These are phyloP conservation scores for Caenorhabditis elegans DNA, from an alignment of 1,140 invertebrate genomes.

Conservation along the genomic window DNA sequence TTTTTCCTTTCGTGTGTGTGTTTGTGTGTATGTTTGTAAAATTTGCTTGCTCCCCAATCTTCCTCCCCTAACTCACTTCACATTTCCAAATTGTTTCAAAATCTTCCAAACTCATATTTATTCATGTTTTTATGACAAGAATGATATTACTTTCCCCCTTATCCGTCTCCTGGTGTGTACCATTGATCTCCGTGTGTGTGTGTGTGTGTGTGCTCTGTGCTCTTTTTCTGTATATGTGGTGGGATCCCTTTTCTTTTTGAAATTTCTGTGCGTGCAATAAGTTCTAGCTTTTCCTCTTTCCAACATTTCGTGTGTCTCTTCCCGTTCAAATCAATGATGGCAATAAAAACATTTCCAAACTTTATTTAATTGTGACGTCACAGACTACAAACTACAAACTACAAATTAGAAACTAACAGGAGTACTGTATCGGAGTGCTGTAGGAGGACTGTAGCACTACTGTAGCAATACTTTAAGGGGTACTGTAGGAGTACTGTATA, in stretches of 20 bases:
- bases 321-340: not conserved
- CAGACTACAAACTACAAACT: too few relatives aligned
- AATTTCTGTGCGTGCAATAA: not conserved
- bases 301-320: not conserved
- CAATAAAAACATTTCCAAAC: slow-evolving; percentile 11
- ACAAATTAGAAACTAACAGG: too few relatives aligned
- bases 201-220: not conserved
- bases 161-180: not conserved
- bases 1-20: not conserved
- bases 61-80: slow-evolving; percentile 28
- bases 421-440: too few relatives aligned
- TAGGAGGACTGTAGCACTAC: too few relatives aligned
- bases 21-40: slow-evolving; percentile 24
- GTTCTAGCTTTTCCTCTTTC: not conserved
- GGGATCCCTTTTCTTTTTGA: not conserved
- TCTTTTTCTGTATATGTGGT: slow-evolving; percentile 23
- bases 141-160: not conserved
- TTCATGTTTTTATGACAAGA: slow-evolving; percentile 30
- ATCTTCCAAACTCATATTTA: not conserved
- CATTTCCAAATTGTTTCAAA: slow-evolving; percentile 5
- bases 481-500: too few relatives aligned
- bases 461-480: too few relatives aligned
- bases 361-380: not conserved
- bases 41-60: not conserved
- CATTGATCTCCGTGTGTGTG: too few relatives aligned